These are phyloP conservation scores for Clitarchus hookeri DNA, from an alignment of 2,888 invertebrate species.

Conservation along the genomic window DNA sequence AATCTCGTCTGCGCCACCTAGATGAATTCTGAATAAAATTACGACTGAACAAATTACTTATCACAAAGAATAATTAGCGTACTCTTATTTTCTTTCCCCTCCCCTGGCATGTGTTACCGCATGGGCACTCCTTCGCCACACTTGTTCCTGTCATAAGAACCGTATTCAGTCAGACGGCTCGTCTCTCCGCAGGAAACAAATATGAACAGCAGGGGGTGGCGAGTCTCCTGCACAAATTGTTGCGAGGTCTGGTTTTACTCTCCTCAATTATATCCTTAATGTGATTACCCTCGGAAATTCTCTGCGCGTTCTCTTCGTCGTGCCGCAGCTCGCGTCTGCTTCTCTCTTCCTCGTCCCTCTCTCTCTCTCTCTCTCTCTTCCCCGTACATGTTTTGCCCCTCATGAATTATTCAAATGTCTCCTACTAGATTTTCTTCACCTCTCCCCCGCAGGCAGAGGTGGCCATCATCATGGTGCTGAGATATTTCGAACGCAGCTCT, in stretches of 20 bases:
- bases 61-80: too few species aligned
- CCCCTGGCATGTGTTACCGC: neutral
- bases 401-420: slow-evolving; percentile 10
- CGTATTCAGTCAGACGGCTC: neutral
- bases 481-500: neutral
- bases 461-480: neutral
- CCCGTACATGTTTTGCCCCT: neutral
- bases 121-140: neutral
- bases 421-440: slow-evolving; percentile 7
- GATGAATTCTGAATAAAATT: too few species aligned
- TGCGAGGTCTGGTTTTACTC: neutral
- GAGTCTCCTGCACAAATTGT: neutral
- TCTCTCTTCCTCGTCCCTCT: neutral
- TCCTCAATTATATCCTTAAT: slow-evolving; percentile 8
- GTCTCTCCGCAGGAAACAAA: neutral
- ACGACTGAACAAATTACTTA: too few species aligned
- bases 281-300: slow-evolving; percentile 6
- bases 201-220: neutral
- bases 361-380: neutral
- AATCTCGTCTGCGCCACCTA: too few species aligned
- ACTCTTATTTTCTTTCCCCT: too few species aligned
- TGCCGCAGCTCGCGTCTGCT: too few species aligned
- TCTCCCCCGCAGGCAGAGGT: neutral
- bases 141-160: neutral
- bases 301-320: neutral